These are phyloP conservation scores for Microtus pennsylvanicus DNA, from an alignment of 2,113 vertebrate species.

Conservation along the genomic window DNA sequence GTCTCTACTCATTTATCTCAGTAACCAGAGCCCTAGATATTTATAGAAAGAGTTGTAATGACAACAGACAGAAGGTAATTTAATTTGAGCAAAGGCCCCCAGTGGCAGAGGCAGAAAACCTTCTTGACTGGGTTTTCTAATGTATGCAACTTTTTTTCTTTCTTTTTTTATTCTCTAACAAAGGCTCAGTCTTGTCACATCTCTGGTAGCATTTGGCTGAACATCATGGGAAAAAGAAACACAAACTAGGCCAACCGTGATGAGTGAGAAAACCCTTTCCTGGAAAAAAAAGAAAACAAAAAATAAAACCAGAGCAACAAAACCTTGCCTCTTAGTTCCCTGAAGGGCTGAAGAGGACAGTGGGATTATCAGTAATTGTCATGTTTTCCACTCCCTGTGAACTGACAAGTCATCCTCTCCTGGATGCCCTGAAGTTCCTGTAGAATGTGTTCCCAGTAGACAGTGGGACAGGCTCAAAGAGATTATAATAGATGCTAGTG, in stretches of 20 bases:
- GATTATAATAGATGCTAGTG: accelerated
- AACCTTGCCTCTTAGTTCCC: conserved; percentile 61
- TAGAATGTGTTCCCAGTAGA: conserved; percentile 81
- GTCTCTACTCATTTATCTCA: conserved; percentile 14
- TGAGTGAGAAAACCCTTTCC: background rate
- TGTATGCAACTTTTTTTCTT: background rate
- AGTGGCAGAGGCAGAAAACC: conserved; percentile 61
- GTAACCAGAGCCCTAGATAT: conserved; percentile 46
- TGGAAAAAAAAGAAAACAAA: background rate
- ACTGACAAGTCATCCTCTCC: conserved; percentile 75
- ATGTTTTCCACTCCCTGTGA: conserved; percentile 54
- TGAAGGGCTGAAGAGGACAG: conserved; percentile 59
- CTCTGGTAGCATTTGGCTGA: conserved; percentile 15
- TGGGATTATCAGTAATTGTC: conserved; percentile 83
- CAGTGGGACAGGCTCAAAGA: background rate
- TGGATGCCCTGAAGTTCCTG: conserved; percentile 68
- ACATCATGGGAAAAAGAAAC: conserved; percentile 24
- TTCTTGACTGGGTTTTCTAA: conserved; percentile 64
- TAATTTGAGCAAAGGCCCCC: conserved; percentile 76
- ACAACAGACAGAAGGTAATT: conserved; percentile 78
- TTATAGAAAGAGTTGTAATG: conserved; percentile 22
- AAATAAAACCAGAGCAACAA: background rate
- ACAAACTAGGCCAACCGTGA: background rate
- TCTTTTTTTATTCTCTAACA: background rate
- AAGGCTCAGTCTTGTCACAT: conserved; percentile 43